Conservation (phyloP, 2,113 vertebrate genomes). For the Miniopterus natalensis region DNA sequence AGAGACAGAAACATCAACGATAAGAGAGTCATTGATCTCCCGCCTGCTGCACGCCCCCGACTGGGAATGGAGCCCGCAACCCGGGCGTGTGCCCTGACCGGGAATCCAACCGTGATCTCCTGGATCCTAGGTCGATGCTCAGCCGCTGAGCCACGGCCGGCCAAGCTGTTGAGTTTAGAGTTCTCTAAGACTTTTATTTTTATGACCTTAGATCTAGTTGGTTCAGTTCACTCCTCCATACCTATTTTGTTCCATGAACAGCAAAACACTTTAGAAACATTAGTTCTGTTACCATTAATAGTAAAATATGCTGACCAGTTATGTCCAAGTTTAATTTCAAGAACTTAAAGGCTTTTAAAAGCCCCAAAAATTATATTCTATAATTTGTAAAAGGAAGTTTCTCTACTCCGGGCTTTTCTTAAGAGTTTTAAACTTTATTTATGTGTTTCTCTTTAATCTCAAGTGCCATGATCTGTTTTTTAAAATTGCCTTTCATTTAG, state of each 20-base stretch:
- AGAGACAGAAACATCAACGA: too few relatives aligned
- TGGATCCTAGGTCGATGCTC: too few relatives aligned
- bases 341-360: not conserved
- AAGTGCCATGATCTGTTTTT: not conserved
- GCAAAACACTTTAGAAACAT: not conserved
- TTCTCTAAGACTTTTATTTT: not conserved
- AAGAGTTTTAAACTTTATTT: conserved; percentile 8
- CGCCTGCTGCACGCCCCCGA: too few relatives aligned
- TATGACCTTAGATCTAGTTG: not conserved
- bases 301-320: not conserved
- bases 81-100: too few relatives aligned
- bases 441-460: not conserved
- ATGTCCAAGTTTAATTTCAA: not conserved
- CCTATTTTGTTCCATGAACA: not conserved
- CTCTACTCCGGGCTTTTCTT: not conserved
- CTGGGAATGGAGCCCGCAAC: too few relatives aligned
- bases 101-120: too few relatives aligned
- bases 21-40: too few relatives aligned
- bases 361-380: not conserved
- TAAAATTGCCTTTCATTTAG: not conserved
- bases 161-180: not conserved
- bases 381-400: not conserved
- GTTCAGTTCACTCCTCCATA: not conserved
- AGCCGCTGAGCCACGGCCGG: too few relatives aligned
- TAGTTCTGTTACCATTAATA: not conserved